These are phyloP conservation scores for Cirrhinus mrigala DNA, from an alignment of 2,797 vertebrate genomes.

Conservation along the genomic window DNA sequence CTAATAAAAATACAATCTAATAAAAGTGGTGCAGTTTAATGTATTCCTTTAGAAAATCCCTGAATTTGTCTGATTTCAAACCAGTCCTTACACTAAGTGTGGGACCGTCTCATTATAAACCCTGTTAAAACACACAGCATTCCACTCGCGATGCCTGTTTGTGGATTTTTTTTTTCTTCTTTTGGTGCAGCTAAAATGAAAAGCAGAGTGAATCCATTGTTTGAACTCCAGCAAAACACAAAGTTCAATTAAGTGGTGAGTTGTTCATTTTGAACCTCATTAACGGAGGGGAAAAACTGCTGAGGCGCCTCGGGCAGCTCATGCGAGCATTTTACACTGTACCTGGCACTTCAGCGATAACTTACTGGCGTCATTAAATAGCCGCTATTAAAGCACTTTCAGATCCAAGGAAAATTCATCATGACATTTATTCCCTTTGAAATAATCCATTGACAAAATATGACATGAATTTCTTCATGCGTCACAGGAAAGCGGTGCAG, in stretches of 20 bases:
- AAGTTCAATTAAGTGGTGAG: conserved; percentile 45
- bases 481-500: neutral
- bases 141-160: neutral
- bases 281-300: conserved; percentile 40
- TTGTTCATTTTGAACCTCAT: conserved; percentile 54
- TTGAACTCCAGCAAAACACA: conserved; percentile 23
- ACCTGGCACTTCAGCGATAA: conserved; percentile 40
- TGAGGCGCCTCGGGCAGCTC: conserved; percentile 17
- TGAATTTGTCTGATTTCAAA: neutral
- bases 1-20: neutral
- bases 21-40: neutral
- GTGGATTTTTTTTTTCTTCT: neutral
- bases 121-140: neutral
- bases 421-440: conserved; percentile 53
- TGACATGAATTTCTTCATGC: conserved; percentile 29
- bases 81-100: neutral
- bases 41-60: neutral
- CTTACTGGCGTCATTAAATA: conserved; percentile 46
- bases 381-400: conserved; percentile 37
- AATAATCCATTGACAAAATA: conserved; percentile 49
- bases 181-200: conserved; percentile 6
- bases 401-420: conserved; percentile 46
- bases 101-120: neutral
- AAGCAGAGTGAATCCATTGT: conserved; percentile 29
- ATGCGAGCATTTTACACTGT: conserved; percentile 31